phyloP scores from a whole-genome alignment of 2,888 invertebrate genomes.

The Macrophya annulata region DNA sequence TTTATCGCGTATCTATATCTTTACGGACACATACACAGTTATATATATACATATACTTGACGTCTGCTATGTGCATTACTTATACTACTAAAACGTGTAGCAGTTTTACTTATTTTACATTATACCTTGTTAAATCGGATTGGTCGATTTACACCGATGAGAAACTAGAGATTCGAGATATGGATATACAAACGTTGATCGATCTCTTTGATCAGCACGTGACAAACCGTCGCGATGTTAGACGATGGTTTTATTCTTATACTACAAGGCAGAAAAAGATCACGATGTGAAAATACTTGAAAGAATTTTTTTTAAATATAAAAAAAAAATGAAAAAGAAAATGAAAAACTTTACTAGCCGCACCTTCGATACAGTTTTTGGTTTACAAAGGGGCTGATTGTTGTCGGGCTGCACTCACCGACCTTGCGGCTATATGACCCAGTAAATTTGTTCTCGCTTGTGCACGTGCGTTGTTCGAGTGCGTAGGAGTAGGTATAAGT shows the following conservation, averaged over 20 bases:
- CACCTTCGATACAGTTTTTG: not conserved
- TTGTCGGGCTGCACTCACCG: constrained; percentile 51
- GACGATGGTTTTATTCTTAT: too few species aligned
- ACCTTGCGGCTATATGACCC: constrained; percentile 57
- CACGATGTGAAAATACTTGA: not conserved
- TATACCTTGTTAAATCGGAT: not conserved
- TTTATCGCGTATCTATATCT: constrained; percentile 9
- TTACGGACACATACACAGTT: not conserved
- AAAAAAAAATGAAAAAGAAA: not conserved
- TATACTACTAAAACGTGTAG: too few species aligned
- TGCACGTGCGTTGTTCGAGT: constrained; percentile 46
- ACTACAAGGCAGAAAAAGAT: not conserved
- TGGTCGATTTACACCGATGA: constrained; percentile 17
- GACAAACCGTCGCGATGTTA: not conserved
- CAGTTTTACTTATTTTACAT: constrained; percentile 14
- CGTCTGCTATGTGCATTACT: not conserved
- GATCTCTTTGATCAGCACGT: not conserved
- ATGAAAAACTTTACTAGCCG: not conserved
- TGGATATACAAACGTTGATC: not conserved
- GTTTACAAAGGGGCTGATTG: constrained; percentile 50
- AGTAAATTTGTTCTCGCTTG: constrained; percentile 49
- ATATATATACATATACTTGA: not conserved
- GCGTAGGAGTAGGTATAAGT: constrained; percentile 50
- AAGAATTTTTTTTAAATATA: not conserved
- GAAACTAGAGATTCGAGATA: not conserved